A percentile compares a stretch with the other conserved stretches of the same genome.
Evolutionary conservation across 2,113 vertebrate species (phyloP).

Genomic region (Ictalurus furcatus): DNA sequence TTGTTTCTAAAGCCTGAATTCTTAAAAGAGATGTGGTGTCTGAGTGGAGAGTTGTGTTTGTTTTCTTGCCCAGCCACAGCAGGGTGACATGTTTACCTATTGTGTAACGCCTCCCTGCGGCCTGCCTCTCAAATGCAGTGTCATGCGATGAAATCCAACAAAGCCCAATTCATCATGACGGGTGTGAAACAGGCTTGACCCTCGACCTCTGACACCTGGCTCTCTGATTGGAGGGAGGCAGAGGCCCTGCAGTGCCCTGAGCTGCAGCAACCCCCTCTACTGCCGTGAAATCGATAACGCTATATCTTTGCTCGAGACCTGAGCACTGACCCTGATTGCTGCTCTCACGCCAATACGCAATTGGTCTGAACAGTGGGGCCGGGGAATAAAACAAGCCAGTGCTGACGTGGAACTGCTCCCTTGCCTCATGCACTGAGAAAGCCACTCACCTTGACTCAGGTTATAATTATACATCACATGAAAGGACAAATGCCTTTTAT

Average conservation of each 20-base stretch:
- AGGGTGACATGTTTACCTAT: constrained; percentile 50
- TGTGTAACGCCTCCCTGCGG: constrained; percentile 69
- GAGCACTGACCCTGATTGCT: constrained; percentile 85
- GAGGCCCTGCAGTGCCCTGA: constrained; percentile 49
- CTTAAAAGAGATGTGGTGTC: background rate
- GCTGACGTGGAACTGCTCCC: constrained; percentile 75
- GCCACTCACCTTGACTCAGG: constrained; percentile 72
- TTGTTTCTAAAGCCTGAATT: background rate
- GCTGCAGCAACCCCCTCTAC: constrained; percentile 64
- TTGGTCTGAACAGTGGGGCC: constrained; percentile 87
- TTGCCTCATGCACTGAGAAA: constrained; percentile 68
- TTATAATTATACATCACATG: constrained; percentile 84
- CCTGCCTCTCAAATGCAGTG: constrained; percentile 70
- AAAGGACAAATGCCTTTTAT: constrained; percentile 72
- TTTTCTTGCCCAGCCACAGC: constrained; percentile 32
- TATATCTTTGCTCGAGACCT: constrained; percentile 90
- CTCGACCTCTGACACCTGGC: constrained; percentile 79
- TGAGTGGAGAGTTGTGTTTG: constrained; percentile 28
- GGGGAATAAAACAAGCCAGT: constrained; percentile 76
- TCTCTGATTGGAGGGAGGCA: constrained; percentile 80
- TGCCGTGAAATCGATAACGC: constrained; percentile 88
- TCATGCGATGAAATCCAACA: constrained; percentile 78
- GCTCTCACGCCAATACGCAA: constrained; percentile 85
- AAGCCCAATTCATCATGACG: constrained; percentile 85
- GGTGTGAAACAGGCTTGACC: constrained; percentile 78